phyloP scores from a whole-genome alignment of 2,888 invertebrate genomes.

The Melanargia galathea region DNA sequence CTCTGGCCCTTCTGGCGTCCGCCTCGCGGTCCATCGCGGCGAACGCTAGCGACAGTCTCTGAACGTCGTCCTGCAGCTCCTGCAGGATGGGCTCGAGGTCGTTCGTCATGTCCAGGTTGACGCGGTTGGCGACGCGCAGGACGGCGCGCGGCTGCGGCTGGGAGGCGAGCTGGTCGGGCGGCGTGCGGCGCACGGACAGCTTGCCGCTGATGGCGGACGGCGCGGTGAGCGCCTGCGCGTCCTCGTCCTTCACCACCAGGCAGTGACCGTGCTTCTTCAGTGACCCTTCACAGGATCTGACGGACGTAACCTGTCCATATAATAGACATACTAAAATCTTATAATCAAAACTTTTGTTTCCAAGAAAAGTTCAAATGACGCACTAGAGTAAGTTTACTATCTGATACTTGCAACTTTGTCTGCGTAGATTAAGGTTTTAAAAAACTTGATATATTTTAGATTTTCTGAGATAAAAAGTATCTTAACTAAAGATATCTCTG shows the following conservation, averaged over 20 bases:
- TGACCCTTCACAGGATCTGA: slow-evolving; percentile 73
- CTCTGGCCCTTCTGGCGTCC: slow-evolving; percentile 51
- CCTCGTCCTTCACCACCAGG: slow-evolving; percentile 57
- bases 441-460: no score
- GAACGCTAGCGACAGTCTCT: slow-evolving; percentile 63
- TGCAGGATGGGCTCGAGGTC: slow-evolving; percentile 62
- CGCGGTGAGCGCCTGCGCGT: slow-evolving; percentile 62
- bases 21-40: slow-evolving; percentile 65
- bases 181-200: slow-evolving; percentile 63
- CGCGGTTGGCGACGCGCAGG: slow-evolving; percentile 69
- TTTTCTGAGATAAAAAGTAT: no score
- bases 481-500: no score
- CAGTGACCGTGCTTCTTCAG: slow-evolving; percentile 70
- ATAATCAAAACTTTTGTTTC: no score
- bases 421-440: no score
- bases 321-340: slow-evolving; percentile 19
- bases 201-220: slow-evolving; percentile 61
- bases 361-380: no score
- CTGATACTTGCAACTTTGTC: no score
- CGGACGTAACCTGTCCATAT: slow-evolving; percentile 67
- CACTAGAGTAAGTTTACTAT: no score
- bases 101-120: slow-evolving; percentile 42
- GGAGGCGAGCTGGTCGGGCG: slow-evolving; percentile 55
- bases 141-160: slow-evolving; percentile 69
- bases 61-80: slow-evolving; percentile 66